Percentiles rank a stretch among this genome's conserved stretches.
Evolutionary conservation across 2,797 vertebrate species (phyloP).

Genomic region (Neostethus bicornis): DNA sequence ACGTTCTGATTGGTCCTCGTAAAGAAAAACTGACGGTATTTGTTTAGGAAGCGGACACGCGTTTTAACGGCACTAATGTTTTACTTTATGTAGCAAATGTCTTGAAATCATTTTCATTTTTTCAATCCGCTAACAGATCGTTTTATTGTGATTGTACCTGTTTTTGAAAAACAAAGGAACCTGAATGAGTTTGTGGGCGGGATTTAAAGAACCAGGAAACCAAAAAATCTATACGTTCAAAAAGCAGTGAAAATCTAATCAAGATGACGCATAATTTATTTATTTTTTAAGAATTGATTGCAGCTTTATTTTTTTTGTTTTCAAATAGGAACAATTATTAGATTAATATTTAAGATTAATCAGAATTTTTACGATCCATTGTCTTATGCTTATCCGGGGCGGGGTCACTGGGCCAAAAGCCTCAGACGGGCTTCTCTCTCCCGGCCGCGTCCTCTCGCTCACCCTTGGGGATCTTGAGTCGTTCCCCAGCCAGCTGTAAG

Average conservation of each 20-base stretch:
- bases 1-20: no score
- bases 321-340: not conserved
- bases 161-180: fast-evolving
- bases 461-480: no score
- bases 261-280: not conserved
- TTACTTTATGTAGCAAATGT: not conserved
- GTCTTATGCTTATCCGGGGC: no score
- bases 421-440: no score
- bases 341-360: not conserved
- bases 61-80: not conserved
- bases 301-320: not conserved
- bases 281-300: not conserved
- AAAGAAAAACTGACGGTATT: no score
- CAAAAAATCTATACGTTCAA: not conserved
- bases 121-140: no score
- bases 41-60: not conserved
- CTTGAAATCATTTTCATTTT: not conserved
- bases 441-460: no score
- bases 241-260: not conserved
- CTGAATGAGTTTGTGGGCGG: not conserved
- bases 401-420: no score
- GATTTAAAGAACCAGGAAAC: not conserved
- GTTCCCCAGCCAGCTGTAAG: no score
- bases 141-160: no score
- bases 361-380: no score